A percentile compares a stretch with the other conserved stretches of the same genome.
Evolutionary conservation across 2,113 vertebrate species (phyloP).

Genomic region (Proterorhinus semilunaris): DNA sequence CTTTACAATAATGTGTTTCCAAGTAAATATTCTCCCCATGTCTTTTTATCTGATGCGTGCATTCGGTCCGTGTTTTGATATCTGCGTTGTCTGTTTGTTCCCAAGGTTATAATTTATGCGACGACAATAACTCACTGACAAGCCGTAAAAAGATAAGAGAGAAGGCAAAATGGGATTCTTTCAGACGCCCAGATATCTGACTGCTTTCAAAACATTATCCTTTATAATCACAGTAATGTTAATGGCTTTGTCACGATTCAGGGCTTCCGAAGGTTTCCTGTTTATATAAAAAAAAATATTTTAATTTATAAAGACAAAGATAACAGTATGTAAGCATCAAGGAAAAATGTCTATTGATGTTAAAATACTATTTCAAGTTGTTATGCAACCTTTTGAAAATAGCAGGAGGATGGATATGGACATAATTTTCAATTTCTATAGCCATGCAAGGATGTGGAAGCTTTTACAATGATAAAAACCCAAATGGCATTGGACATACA

Average conservation of each 20-base stretch:
- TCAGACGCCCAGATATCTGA: background rate
- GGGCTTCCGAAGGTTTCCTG: background rate
- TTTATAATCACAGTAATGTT: constrained; percentile 1
- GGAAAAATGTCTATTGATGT: no score
- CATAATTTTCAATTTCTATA: no score
- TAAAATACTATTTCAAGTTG: no score
- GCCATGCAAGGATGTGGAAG: no score
- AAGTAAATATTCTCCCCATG: background rate
- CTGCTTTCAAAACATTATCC: background rate
- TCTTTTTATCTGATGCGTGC: background rate
- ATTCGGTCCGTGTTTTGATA: background rate
- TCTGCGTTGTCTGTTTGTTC: constrained; percentile 1
- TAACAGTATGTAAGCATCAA: no score
- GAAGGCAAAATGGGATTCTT: background rate
- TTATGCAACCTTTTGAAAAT: no score
- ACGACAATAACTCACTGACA: background rate
- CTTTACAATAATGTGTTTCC: background rate
- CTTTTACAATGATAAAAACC: no score
- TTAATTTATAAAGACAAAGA: background rate
- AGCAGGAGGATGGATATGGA: no score
- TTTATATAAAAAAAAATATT: background rate
- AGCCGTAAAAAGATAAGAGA: background rate
- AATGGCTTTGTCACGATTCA: background rate
- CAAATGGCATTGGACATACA: no score
- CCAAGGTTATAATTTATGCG: constrained; percentile 4